phyloP scores from a whole-genome alignment of 53 echinoderm and acorn worm genomes.

The Actinopyga echinites region DNA sequence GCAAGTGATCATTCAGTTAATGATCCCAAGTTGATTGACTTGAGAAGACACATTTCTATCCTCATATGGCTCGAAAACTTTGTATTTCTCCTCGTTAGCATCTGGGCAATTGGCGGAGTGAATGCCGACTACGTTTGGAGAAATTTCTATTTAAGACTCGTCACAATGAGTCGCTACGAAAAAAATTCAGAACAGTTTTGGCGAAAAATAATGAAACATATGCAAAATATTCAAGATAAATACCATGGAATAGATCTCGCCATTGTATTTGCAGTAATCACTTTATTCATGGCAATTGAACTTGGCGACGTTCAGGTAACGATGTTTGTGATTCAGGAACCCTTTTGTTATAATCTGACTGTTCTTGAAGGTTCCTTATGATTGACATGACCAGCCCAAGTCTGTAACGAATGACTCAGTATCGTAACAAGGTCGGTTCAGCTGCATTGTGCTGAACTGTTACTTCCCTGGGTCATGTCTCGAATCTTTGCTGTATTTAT shows the following conservation, averaged over 20 bases:
- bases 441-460: too few species aligned
- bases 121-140: slow-evolving; percentile 56
- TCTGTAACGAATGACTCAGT: too few species aligned
- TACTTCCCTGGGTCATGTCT: too few species aligned
- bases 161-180: slow-evolving; percentile 44
- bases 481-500: too few species aligned
- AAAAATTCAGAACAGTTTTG: not conserved
- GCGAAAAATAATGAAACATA: slow-evolving; percentile 6
- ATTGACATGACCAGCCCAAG: too few species aligned
- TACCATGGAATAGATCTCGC: not conserved
- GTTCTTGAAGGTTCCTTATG: too few species aligned
- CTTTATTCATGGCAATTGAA: slow-evolving; percentile 9
- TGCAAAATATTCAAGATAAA: not conserved
- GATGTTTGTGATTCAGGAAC: not conserved
- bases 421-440: too few species aligned
- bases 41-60: slow-evolving; percentile 33
- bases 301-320: slow-evolving; percentile 2
- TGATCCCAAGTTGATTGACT: not conserved
- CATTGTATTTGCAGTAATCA: not conserved
- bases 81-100: slow-evolving; percentile 50
- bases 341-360: not conserved
- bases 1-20: too few species aligned
- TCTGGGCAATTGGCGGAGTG: slow-evolving; percentile 66
- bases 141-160: slow-evolving; percentile 45
- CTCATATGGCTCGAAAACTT: slow-evolving; percentile 67